These are phyloP conservation scores for Burhinus bistriatus DNA, from an alignment of 2,113 vertebrate species.

Conservation along the genomic window DNA sequence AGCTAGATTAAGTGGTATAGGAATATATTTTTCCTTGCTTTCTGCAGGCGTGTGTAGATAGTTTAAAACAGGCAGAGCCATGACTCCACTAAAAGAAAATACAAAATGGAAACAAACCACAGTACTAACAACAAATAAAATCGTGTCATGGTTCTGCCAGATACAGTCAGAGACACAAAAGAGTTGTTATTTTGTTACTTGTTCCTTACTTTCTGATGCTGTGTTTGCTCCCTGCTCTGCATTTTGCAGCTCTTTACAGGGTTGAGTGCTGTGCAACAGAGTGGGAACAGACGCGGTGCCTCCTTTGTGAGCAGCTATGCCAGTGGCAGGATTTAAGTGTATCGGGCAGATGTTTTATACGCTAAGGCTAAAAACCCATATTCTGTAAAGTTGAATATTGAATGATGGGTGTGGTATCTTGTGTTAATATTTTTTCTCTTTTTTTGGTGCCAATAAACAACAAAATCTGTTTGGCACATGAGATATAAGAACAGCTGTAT, in stretches of 20 bases:
- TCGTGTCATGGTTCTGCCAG: rapidly evolving
- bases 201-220: background rate
- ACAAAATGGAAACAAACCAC: background rate
- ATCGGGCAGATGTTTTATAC: background rate
- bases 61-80: background rate
- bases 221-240: background rate
- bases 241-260: background rate
- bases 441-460: background rate
- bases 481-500: background rate
- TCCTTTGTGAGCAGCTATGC: background rate
- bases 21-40: background rate
- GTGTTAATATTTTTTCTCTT: background rate
- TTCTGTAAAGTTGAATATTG: background rate
- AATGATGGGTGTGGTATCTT: background rate
- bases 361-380: background rate
- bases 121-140: background rate
- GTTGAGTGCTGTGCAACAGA: background rate
- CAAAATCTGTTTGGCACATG: background rate
- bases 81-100: background rate
- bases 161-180: background rate
- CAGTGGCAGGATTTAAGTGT: background rate
- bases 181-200: background rate
- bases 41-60: background rate
- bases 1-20: background rate
- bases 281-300: background rate